Evolutionary conservation across 2,113 vertebrate genomes (phyloP), one percentile per base, ranked within the genome.

Genomic region (Danionella cerebrum): DNA sequence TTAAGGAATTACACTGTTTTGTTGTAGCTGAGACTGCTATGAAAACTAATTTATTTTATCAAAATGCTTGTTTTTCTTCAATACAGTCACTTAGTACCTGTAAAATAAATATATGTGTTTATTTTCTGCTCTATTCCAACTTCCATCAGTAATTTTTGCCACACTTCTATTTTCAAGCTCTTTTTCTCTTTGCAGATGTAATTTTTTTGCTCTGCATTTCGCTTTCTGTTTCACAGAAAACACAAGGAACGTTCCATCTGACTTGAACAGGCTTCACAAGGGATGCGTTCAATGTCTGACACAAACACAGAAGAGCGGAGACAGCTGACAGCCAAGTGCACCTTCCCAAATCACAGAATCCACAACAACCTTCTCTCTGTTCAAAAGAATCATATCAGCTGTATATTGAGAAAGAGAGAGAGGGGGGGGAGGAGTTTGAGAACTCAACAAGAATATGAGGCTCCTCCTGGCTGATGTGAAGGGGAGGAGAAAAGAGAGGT

Each of bases 401-500:
- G n/a, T n/a, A n/a, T n/a, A n/a, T n/a, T n/a, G 52, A 38, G 31
- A 47, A 47, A 45, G 52, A 14, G 41, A 44, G 51, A 65, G 39
- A 63, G 67, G 72, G 76, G 78, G 22, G 22, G 18, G 18, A 24
- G 55, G 52, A 68, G 64, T 33, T 33, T 33, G n/a, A n/a, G n/a
- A n/a, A n/a, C n/a, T n/a, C n/a, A n/a, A n/a, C n/a, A n/a, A n/a
- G n/a, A n/a, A n/a, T n/a, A n/a, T n/a, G n/a, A n/a, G n/a, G n/a
- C n/a, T n/a, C n/a, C n/a, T 47, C 5, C 59, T 35, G 59, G 11
- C 27, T 63, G 47, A 63, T 63, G 59, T 63, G 59, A 24, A 33
- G 59, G 59, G 59, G 74, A 72, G 82, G 78, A 83, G 67, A 53
- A 76, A 66, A 63, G 52, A 71, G 69, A 62, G 77, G n/a, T n/a